phyloP scores from a whole-genome alignment of 1,140 invertebrate genomes.

The Trachelipus rathkii region DNA sequence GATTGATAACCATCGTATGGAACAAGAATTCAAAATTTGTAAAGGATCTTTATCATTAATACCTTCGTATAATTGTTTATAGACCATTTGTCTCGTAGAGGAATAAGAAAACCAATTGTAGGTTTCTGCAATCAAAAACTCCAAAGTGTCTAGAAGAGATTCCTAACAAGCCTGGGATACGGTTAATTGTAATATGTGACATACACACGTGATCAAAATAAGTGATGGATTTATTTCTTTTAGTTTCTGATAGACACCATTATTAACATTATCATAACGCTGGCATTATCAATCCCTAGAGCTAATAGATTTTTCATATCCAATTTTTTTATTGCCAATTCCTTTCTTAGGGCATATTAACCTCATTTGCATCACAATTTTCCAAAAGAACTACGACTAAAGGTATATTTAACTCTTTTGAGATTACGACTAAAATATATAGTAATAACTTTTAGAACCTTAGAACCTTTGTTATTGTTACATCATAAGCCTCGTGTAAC shows the following conservation, averaged over 20 bases:
- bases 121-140: neutral
- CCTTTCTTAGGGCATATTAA: neutral
- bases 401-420: neutral
- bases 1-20: too few relatives aligned
- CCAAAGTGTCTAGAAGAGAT: neutral
- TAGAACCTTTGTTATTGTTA: neutral
- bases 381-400: slow-evolving; percentile 11
- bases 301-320: slow-evolving; percentile 15
- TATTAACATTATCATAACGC: slow-evolving; percentile 6
- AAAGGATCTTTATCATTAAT: too few relatives aligned
- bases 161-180: neutral
- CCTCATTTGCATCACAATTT: slow-evolving; percentile 9
- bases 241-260: slow-evolving; percentile 7
- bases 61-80: neutral
- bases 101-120: neutral
- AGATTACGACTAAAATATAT: slow-evolving; percentile 8
- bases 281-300: slow-evolving; percentile 9
- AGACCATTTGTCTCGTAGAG: neutral
- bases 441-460: neutral
- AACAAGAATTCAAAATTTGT: too few relatives aligned
- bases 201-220: neutral
- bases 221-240: neutral
- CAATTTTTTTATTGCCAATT: neutral
- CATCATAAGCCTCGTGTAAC: neutral
- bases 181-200: neutral